phyloP scores from a whole-genome alignment of 2,797 vertebrate species.

The Austrolebias charrua region DNA sequence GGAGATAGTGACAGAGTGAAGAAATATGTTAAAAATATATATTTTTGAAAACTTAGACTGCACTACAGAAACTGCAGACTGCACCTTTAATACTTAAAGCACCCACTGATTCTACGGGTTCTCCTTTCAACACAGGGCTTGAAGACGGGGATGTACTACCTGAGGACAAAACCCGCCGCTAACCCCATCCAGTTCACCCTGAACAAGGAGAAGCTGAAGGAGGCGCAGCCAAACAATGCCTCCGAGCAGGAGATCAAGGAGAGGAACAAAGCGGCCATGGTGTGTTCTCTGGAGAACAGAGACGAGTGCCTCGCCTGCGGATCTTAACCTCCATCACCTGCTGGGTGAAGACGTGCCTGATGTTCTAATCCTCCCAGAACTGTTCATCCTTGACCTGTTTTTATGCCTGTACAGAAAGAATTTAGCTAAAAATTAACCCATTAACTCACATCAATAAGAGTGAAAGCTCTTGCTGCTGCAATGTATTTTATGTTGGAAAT shows the following conservation, averaged over 20 bases:
- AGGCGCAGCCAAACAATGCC: slow-evolving; percentile 58
- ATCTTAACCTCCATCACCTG: slow-evolving; percentile 58
- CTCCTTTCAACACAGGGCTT: slow-evolving; percentile 81
- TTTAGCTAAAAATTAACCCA: slow-evolving; percentile 7
- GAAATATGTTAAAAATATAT: no score
- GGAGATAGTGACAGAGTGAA: no score
- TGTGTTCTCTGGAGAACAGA: slow-evolving; percentile 94
- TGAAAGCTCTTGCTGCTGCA: background rate
- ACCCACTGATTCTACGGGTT: background rate
- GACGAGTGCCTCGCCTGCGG: slow-evolving; percentile 97
- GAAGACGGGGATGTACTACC: slow-evolving; percentile 98
- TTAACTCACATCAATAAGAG: background rate
- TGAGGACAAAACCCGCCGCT: slow-evolving; percentile 93
- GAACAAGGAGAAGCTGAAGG: slow-evolving; percentile 94
- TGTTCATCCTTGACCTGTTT: slow-evolving; percentile 1
- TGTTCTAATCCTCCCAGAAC: background rate
- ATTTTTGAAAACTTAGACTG: no score
- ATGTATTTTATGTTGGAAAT: slow-evolving; percentile 31
- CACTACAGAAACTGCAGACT: no score
- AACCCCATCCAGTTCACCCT: slow-evolving; percentile 98
- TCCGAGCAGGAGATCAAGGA: slow-evolving; percentile 84
- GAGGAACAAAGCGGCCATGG: slow-evolving; percentile 92
- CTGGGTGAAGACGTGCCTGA: background rate
- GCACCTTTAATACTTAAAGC: no score
- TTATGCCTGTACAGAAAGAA: background rate